phyloP scores from a whole-genome alignment of 2,888 invertebrate genomes.

The Drosophila barbarae region DNA sequence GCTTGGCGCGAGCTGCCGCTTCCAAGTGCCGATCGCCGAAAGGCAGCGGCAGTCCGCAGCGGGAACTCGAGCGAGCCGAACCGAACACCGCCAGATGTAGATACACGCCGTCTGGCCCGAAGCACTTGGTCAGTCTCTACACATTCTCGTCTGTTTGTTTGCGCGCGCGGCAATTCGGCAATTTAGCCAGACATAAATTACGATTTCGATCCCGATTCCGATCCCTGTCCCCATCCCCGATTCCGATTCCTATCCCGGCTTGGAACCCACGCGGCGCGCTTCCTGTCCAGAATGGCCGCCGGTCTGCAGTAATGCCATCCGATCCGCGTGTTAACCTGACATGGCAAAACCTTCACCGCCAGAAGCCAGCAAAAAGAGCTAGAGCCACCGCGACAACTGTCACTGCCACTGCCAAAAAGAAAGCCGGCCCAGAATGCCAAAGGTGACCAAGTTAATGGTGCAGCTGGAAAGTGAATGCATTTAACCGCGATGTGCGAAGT shows the following conservation, averaged over 20 bases:
- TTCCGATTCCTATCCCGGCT: neutral
- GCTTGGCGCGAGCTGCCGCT: slow-evolving; percentile 11
- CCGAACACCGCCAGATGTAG: slow-evolving; percentile 56
- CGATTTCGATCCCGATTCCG: slow-evolving; percentile 7
- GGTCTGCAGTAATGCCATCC: slow-evolving; percentile 6
- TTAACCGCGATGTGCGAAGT: slow-evolving; percentile 33
- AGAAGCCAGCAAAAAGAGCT: slow-evolving; percentile 19
- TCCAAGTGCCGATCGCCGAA: slow-evolving; percentile 20
- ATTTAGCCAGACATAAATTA: slow-evolving; percentile 5
- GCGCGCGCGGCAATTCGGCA: slow-evolving; percentile 46
- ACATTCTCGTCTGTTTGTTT: slow-evolving; percentile 39
- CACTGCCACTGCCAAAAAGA: slow-evolving; percentile 28
- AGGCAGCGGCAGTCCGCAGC: slow-evolving; percentile 48
- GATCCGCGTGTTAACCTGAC: slow-evolving; percentile 32
- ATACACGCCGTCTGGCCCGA: slow-evolving; percentile 31
- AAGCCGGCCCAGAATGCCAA: slow-evolving; percentile 43
- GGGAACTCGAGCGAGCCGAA: slow-evolving; percentile 55
- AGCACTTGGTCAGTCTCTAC: slow-evolving; percentile 22
- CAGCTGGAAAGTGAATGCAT: slow-evolving; percentile 44
- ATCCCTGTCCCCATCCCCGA: neutral
- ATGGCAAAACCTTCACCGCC: slow-evolving; percentile 36
- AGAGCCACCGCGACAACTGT: slow-evolving; percentile 1
- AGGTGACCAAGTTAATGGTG: slow-evolving; percentile 49
- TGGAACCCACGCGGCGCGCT: neutral
- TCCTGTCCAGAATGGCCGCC: slow-evolving; percentile 6